Conservation (phyloP, 35 echinoderm and acorn worm genomes). For the Apostichopus japonicus region DNA sequence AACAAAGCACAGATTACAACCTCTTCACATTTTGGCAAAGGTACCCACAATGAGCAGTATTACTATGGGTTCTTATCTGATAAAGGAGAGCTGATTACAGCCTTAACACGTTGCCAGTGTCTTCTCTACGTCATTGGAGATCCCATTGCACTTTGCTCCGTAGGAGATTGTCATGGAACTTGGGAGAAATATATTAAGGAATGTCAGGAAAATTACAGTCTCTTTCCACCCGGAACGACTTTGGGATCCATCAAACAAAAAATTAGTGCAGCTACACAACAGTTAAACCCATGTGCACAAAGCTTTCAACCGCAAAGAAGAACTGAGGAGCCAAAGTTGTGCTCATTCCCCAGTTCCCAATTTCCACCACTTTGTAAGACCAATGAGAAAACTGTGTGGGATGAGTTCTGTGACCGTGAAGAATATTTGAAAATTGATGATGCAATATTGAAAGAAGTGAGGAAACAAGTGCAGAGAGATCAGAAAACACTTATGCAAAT, state of each 20-base stretch:
- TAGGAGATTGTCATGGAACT: slow-evolving; percentile 72
- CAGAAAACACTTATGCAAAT: neutral
- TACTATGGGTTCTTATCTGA: slow-evolving; percentile 90
- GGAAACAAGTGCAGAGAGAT: slow-evolving; percentile 61
- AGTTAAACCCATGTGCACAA: slow-evolving; percentile 63
- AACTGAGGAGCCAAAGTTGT: slow-evolving; percentile 59
- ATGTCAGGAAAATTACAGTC: slow-evolving; percentile 76
- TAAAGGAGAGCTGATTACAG: slow-evolving; percentile 79
- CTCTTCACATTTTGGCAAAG: neutral
- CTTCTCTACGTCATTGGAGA: slow-evolving; percentile 64
- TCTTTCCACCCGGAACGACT: slow-evolving; percentile 50
- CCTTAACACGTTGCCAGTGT: slow-evolving; percentile 56
- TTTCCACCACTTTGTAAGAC: neutral
- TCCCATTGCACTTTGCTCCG: slow-evolving; percentile 83
- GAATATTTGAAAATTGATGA: slow-evolving; percentile 73
- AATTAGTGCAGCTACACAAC: slow-evolving; percentile 58
- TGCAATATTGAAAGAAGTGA: slow-evolving; percentile 69
- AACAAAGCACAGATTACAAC: slow-evolving; percentile 66
- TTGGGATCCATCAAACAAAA: slow-evolving; percentile 65
- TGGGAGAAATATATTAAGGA: slow-evolving; percentile 82
- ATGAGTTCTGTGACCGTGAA: slow-evolving; percentile 65
- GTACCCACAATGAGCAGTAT: slow-evolving; percentile 53
- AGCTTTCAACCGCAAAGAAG: slow-evolving; percentile 37
- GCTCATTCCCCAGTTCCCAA: neutral
- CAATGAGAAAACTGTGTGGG: slow-evolving; percentile 8